Evolutionary conservation across 1,140 invertebrate species (phyloP), one percentile per base, ranked within the genome.

Genomic region (Hormaphis cornu): DNA sequence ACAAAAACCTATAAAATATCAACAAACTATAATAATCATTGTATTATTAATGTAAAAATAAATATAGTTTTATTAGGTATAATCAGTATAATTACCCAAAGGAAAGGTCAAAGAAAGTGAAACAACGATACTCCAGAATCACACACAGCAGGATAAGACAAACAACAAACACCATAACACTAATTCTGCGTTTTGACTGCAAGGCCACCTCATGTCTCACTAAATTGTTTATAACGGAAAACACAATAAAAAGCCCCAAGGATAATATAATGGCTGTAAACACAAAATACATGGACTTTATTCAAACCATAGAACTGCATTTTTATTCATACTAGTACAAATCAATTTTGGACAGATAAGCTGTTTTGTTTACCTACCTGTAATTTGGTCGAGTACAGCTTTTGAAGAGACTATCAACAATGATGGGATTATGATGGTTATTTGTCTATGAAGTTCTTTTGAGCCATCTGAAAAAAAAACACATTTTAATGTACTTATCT

Each of bases 381-480:
- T 80, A 71, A 87, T 80, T 77, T 92, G 87, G 75, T 93, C 90
- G 75, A 90, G 91, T 70, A 91, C 78, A 69, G 87, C 83, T 77
- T 93, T 93, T 12, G 86, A 79, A n/a, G 92, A 76, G n/a, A 94
- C 77, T 73, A 95, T 86, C 14, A 87, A 76, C 58, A 90, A 77
- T 75, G 93, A 91, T 28, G 89, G 87, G 35, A 89, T 79, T n/a
- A n/a, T n/a, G n/a, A n/a, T n/a, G n/a, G n/a, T n/a, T n/a, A n/a
- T n/a, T n/a, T n/a, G n/a, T n/a, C n/a, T n/a, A n/a, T n/a, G n/a
- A n/a, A n/a, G n/a, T n/a, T n/a, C n/a, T n/a, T n/a, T n/a, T n/a
- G n/a, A n/a, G n/a, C n/a, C n/a, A n/a, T n/a, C n/a, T n/a, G n/a
- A n/a, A n/a, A n/a, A n/a, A n/a, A n/a, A n/a, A n/a, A n/a, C n/a